Percentiles rank a stretch among this genome's conserved stretches.
phyloP scores from a whole-genome alignment of 2,888 invertebrate species.

The Oasisia sp. region DNA sequence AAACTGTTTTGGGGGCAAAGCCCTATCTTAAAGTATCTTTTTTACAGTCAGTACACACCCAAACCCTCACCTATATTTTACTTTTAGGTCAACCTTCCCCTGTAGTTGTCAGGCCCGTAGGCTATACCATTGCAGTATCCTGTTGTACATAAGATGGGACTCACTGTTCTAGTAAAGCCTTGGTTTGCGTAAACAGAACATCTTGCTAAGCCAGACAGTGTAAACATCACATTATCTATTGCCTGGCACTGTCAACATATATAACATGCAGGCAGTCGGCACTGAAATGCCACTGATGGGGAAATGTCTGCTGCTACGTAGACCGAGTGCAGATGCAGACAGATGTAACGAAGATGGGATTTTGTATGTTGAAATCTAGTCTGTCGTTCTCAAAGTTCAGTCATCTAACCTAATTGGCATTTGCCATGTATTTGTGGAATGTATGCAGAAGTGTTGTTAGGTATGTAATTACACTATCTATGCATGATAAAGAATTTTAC shows the following conservation, averaged over 20 bases:
- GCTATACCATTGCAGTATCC: background rate
- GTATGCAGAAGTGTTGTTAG: background rate
- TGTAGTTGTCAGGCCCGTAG: too few species aligned
- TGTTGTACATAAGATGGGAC: background rate
- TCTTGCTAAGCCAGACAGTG: background rate
- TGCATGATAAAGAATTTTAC: too few species aligned
- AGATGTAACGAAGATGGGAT: background rate
- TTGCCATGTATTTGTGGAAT: background rate
- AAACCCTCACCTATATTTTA: too few species aligned
- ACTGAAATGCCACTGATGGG: background rate
- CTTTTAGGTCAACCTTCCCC: too few species aligned
- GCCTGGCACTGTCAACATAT: background rate
- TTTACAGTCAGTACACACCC: too few species aligned
- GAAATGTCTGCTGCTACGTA: background rate
- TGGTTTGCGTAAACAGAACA: background rate
- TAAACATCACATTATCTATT: constrained; percentile 1
- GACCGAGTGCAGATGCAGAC: background rate
- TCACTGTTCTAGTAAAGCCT: background rate
- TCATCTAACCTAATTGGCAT: too few species aligned
- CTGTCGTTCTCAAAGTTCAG: background rate
- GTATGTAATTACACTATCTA: too few species aligned
- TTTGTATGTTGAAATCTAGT: background rate
- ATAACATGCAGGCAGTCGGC: background rate
- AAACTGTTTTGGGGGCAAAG: too few species aligned
- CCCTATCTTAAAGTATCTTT: too few species aligned